Evolutionary conservation across 2,888 invertebrate genomes (phyloP).

Genomic region (Phalera bucephala): DNA sequence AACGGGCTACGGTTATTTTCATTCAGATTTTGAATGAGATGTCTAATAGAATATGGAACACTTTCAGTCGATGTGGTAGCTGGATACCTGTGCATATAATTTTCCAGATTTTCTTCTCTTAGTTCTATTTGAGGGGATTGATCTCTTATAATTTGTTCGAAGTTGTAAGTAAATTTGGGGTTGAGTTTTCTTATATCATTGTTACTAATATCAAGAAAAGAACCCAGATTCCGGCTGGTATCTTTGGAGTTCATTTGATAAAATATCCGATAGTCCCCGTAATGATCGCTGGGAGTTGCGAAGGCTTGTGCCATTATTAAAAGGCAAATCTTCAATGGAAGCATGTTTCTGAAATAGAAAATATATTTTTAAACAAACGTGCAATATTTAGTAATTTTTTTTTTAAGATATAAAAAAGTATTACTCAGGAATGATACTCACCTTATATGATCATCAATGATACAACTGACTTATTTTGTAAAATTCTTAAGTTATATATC

Average conservation of each 20-base stretch:
- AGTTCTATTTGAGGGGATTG: constrained; percentile 45
- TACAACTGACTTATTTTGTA: constrained; percentile 4
- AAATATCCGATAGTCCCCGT: constrained; percentile 7
- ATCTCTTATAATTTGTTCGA: constrained; percentile 40
- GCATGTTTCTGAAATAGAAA: constrained; percentile 39
- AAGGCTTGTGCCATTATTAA: constrained; percentile 31
- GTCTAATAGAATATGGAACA: constrained; percentile 12
- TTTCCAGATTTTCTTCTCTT: constrained; percentile 45
- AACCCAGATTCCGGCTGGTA: constrained; percentile 17
- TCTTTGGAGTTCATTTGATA: not conserved
- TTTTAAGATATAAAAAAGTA: no score
- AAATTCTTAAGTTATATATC: constrained; percentile 9
- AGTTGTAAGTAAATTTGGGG: constrained; percentile 41
- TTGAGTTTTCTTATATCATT: constrained; percentile 27
- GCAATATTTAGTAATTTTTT: no score
- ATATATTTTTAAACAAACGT: not conserved
- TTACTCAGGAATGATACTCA: no score
- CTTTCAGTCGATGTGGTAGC: constrained; percentile 32
- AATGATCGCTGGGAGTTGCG: constrained; percentile 16
- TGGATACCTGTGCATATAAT: constrained; percentile 37
- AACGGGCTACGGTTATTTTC: not conserved
- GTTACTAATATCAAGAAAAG: constrained; percentile 24
- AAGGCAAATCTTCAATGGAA: constrained; percentile 21
- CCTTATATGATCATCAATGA: no score
- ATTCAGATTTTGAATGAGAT: not conserved